phyloP scores from a whole-genome alignment of 1,140 invertebrate genomes.

The Ericerus pela region DNA sequence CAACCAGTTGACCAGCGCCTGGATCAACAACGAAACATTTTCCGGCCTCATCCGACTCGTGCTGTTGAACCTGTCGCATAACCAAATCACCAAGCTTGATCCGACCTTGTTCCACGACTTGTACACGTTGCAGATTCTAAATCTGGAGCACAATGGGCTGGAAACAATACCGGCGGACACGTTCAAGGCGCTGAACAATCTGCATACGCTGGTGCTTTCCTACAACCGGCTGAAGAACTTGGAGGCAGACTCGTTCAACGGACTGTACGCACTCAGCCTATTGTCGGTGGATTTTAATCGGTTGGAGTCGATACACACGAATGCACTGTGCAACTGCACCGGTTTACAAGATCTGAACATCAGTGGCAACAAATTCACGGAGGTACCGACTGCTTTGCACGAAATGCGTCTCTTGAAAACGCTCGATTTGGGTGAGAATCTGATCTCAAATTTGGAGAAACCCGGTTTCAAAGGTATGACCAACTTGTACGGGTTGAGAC shows the following conservation, averaged over 20 bases:
- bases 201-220: constrained; percentile 62
- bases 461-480: constrained; percentile 66
- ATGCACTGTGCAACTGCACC: constrained; percentile 67
- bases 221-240: constrained; percentile 61
- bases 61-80: constrained; percentile 68
- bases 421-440: constrained; percentile 66
- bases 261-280: constrained; percentile 57
- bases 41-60: constrained; percentile 72
- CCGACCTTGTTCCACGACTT: constrained; percentile 63
- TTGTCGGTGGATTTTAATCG: constrained; percentile 66
- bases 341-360: constrained; percentile 64
- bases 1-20: constrained; percentile 69
- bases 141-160: constrained; percentile 60
- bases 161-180: constrained; percentile 62
- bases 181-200: constrained; percentile 65
- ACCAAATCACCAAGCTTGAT: constrained; percentile 62
- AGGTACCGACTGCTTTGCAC: constrained; percentile 55
- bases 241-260: constrained; percentile 60
- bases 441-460: constrained; percentile 55
- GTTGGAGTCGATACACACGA: constrained; percentile 54
- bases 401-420: constrained; percentile 59
- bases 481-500: constrained; percentile 60
- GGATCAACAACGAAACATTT: constrained; percentile 68
- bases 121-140: constrained; percentile 66
- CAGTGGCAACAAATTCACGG: constrained; percentile 58